These are phyloP conservation scores for Phengaris alcon DNA, from an alignment of 2,888 invertebrate species.

Conservation along the genomic window DNA sequence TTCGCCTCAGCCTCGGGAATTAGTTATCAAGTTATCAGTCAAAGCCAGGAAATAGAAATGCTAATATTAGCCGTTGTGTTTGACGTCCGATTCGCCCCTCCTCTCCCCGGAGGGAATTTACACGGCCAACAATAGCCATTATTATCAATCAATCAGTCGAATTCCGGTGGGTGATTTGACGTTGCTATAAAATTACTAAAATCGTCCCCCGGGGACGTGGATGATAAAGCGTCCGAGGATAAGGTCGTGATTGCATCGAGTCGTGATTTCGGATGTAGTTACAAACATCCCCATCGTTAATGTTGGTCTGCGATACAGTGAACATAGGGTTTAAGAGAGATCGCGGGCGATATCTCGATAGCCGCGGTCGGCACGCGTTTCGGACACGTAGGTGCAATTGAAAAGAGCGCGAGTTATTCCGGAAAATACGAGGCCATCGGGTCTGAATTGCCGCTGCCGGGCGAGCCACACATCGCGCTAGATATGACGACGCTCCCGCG, in stretches of 20 bases:
- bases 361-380: constrained; percentile 68
- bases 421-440: constrained; percentile 63
- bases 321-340: constrained; percentile 66
- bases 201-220: constrained; percentile 60
- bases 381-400: constrained; percentile 68
- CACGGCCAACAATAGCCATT: constrained; percentile 66
- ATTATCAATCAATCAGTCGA: constrained; percentile 72
- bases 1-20: constrained; percentile 25
- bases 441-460: constrained; percentile 65
- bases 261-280: constrained; percentile 33
- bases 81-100: constrained; percentile 41
- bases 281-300: not conserved
- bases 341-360: constrained; percentile 55
- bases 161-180: constrained; percentile 54
- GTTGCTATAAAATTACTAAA: constrained; percentile 49
- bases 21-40: constrained; percentile 29
- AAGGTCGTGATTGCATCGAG: constrained; percentile 47
- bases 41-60: constrained; percentile 39
- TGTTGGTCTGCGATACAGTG: constrained; percentile 40
- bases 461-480: constrained; percentile 43
- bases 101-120: constrained; percentile 53
- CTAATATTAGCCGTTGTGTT: constrained; percentile 40
- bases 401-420: constrained; percentile 70
- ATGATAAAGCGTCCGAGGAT: constrained; percentile 31
- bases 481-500: constrained; percentile 29